Base-by-base conservation (phyloP, 2,888 invertebrate species). In the Torymus aiolomorphi region DNA sequence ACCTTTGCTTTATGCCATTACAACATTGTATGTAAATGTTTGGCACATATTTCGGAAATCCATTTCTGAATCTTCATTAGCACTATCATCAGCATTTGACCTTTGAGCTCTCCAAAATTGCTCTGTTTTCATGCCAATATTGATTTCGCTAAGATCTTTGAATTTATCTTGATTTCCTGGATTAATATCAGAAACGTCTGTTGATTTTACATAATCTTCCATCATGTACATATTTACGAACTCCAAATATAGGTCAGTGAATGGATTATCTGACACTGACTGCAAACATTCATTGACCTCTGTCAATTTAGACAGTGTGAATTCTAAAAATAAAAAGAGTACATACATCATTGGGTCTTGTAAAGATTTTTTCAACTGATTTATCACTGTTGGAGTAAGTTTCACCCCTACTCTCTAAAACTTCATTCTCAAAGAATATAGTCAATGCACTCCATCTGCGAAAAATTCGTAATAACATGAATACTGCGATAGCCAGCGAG, bases 401-500 rank as follows among this genome's bases (percentile, higher is more conserved):
- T 51, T 54, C 0, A 20, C 13, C 54, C n/a, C 20, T 14, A 10
- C 8, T 4, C 42, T 66, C 52, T 2, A 13, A 2, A 66, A 4
- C 10, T 66, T 66, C 51, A 16, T 16, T 66, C 51, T 66, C 20
- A 49, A 66, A 66, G 51, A 3, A 66, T 1, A 20, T 52, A 8
- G 11, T 18, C 18, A 66, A 51, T 13, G 51, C 51, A 11, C 51
- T 49, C 49, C 51, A 66, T 66, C 66, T 52, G 1, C 51, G 66
- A 10, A 66, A 1, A 18, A 66, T 18, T 4, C 18, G 49, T 0
- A 16, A 3, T 10, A 51, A 51, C 0, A 2, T 18, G n/a, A 16
- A 66, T 66, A 66, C 2, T 16, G 13, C 13, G 66, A 52, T 13
- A 66, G 51, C 66, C 66, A 66, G 10, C 66, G 66, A 12, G 20